A percentile compares a stretch with the other conserved stretches of the same genome.
These are phyloP conservation scores for Dryoscopus gambensis DNA, from an alignment of 2,113 vertebrate genomes.

Conservation along the genomic window DNA sequence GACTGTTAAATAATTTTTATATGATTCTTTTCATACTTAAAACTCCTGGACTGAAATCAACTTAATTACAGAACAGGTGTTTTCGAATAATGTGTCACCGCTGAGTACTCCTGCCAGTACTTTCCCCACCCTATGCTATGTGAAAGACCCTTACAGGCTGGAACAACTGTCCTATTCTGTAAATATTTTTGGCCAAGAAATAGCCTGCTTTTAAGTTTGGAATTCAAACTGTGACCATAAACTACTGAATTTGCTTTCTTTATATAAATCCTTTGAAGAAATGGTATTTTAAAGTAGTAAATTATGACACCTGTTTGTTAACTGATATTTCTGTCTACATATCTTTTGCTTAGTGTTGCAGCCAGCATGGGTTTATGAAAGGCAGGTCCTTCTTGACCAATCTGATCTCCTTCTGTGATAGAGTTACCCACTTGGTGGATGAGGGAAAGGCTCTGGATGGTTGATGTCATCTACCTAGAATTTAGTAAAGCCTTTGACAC, in stretches of 20 bases:
- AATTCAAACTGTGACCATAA: not conserved
- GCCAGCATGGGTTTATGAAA: not conserved
- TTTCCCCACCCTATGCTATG: accelerated
- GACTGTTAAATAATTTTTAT: not conserved
- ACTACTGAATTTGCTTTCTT: not conserved
- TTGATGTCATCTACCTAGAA: not conserved
- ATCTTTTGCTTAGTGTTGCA: not conserved
- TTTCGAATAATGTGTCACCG: not conserved
- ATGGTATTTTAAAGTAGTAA: not conserved
- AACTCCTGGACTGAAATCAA: not conserved
- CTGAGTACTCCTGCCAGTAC: not conserved
- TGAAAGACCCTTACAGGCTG: not conserved
- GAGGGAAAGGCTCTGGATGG: not conserved
- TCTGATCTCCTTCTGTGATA: not conserved
- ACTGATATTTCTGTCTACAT: not conserved
- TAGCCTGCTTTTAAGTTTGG: not conserved
- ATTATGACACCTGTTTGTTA: not conserved
- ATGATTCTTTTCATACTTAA: not conserved
- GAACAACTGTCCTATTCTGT: not conserved
- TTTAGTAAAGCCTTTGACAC: not conserved
- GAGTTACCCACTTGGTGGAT: not conserved
- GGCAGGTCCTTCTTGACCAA: not conserved
- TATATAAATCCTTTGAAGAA: not conserved
- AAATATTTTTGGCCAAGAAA: not conserved
- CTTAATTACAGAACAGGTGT: not conserved